Base-by-base conservation (phyloP, 2,797 vertebrate species). In the Tokudaia muenninki region DNA sequence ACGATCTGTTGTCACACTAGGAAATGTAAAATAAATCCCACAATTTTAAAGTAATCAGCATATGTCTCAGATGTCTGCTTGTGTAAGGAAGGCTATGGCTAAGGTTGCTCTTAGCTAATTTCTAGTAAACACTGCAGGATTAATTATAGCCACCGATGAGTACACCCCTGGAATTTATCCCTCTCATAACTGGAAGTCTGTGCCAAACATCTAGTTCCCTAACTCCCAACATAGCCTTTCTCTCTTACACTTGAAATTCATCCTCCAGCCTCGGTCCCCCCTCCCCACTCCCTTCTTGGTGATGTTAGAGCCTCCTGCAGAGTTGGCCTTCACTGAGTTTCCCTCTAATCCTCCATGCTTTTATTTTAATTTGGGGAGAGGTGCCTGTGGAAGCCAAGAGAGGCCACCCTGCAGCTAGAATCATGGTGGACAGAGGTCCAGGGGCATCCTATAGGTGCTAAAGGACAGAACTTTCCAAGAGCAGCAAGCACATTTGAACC, bases 231-330 rank as follows among this genome's bases (percentile, higher is more conserved):
- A 44, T 1, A 13, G 1, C n/a, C 47, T 16, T 55, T 52, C 61
- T 19, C 5, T 41, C 61, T 41, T 55, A 86, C 11, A 50, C 47
- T 44, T 31, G 61, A 67, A 22, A 34, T 3, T 21, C 31, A n/a
- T 0, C n/a, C 79, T 37, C n/a, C 70, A 6, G 1, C 13, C 50
- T 14, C 1, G 0, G 0, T 1, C 26, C 34, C 24, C 24, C 44
- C 52, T 6, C 26, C 14, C 14, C 86, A 8, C 31, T n/a, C 22
- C 63, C 22, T 50, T 8, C 44, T 37, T 41, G 16, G 44, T 67
- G 37, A 52, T n/a, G 50, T 2, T 21, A 16, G 22, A 34, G 26
- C n/a, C 50, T 41, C 12, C 5, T 7, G 19, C n/a, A 41, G 0
- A 47, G 75, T 0, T 37, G 44, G 13, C 37, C 21, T 3, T 34